phyloP scores from a whole-genome alignment of 2,888 invertebrate genomes.

The Pseudococcus jackbeardsleyi region DNA sequence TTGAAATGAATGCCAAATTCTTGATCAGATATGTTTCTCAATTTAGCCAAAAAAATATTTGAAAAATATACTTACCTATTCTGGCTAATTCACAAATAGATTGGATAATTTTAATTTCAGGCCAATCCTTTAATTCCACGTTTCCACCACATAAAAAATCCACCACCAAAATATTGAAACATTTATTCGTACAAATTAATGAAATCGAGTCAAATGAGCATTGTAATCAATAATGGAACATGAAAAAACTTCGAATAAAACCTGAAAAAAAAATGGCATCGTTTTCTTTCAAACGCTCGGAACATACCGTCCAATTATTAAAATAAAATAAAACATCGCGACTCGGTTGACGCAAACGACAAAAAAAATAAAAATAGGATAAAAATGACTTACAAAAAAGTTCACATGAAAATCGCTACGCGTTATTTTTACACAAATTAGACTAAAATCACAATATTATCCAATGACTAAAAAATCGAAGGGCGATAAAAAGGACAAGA shows the following conservation, averaged over 20 bases:
- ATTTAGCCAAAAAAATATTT: too few species aligned
- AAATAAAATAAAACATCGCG: neutral
- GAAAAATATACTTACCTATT: too few species aligned
- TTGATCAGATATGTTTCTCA: too few species aligned
- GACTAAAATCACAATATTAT: slow-evolving; percentile 46
- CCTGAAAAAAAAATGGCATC: neutral
- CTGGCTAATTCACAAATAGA: too few species aligned
- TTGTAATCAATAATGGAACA: slow-evolving; percentile 17
- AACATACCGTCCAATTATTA: neutral
- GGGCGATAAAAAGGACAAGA: slow-evolving; percentile 14
- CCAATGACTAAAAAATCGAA: slow-evolving; percentile 24
- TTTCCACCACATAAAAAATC: neutral
- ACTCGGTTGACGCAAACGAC: neutral
- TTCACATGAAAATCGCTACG: slow-evolving; percentile 36
- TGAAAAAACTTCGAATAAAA: neutral
- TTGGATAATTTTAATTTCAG: too few species aligned
- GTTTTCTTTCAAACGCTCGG: neutral
- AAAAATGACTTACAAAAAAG: slow-evolving; percentile 44
- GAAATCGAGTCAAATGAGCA: slow-evolving; percentile 44
- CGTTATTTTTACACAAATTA: neutral
- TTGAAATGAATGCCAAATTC: too few species aligned
- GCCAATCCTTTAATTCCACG: too few species aligned
- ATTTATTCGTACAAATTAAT: slow-evolving; percentile 31
- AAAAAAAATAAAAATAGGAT: slow-evolving; percentile 20
- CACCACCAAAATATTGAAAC: neutral